These are phyloP conservation scores for Haliclona indistincta DNA, from an alignment of 37 sponge, comb jelly and placozoan species.

Conservation along the genomic window DNA sequence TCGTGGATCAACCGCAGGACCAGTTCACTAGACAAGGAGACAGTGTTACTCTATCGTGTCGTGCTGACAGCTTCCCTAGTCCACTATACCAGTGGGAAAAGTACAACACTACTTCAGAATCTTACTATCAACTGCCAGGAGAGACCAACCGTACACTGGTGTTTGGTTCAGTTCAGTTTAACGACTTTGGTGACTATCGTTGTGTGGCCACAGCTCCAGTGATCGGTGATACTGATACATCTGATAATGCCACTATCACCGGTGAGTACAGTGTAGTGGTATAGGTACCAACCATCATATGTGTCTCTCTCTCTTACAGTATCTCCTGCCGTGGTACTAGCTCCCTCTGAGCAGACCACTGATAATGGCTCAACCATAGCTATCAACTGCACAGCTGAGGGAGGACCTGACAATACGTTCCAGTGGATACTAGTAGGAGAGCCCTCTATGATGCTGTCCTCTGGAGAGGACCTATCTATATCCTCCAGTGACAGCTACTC, in stretches of 20 bases:
- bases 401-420: slow-evolving; percentile 4
- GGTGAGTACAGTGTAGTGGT: not conserved
- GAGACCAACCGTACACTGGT: slow-evolving; percentile 4
- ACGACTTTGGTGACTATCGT: slow-evolving; percentile 13
- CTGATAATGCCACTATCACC: not conserved
- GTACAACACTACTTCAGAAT: not conserved
- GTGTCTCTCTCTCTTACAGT: not conserved
- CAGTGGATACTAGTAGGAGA: too few relatives aligned
- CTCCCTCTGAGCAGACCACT: not conserved
- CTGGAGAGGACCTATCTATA: too few relatives aligned
- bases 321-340: not conserved
- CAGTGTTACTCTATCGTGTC: not conserved
- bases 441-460: too few relatives aligned
- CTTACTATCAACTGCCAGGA: not conserved
- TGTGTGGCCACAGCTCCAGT: not conserved
- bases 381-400: not conserved
- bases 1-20: not conserved
- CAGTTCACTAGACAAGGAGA: not conserved
- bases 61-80: slow-evolving; percentile 13
- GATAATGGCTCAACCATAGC: not conserved
- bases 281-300: slow-evolving; percentile 3
- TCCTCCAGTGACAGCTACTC: too few relatives aligned
- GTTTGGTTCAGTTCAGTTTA: slow-evolving; percentile 4
- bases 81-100: slow-evolving; percentile 8
- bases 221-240: not conserved